Evolutionary conservation across 1,140 invertebrate genomes (phyloP), one percentile per base, ranked within the genome.

Genomic region (Drosophila orosa): DNA sequence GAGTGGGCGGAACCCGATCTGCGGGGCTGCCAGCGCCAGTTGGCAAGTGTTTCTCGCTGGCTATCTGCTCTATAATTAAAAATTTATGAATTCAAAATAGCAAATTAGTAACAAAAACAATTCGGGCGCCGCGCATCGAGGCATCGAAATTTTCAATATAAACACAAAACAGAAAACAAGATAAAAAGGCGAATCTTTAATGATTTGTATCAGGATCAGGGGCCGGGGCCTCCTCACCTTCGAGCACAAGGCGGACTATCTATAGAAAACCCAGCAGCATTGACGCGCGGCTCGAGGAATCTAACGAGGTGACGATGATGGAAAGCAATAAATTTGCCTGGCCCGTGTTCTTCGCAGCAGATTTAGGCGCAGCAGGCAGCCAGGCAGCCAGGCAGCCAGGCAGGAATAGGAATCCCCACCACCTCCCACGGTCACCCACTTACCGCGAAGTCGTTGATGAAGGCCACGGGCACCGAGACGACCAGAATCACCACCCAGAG

Each of bases 401-500:
- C 29, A n/a, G 44, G 48, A 50, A 52, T 52, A 24, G 50, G 50
- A 54, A 54, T 54, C 19, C 40, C 24, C 45, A 31, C 27, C 19
- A 37, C 29, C 44, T 17, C 19, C 52, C 45, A 24, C n/a, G 33
- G 3, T 13, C 10, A 39, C 9, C 3, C 25, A 90, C 91, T 92
- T 76, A 92, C 91, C 87, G 71, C 93, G 86, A 96, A 94, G 15
- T 96, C 96, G 87, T 97, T 97, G 57, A 95, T 94, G 35, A 96
- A 92, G 29, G 96, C 93, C 0, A 96, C 95, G 9, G 97, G 97
- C 17, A 95, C 93, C 2, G 95, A 96, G 19, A 94, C 94, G 27
- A 94, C 93, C 9, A 97, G 91, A 17, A 98, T 96, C 39, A 98
- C 93, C 1, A 95, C 92, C 98, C 98, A 99, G 13, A 95, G 94